Conservation (phyloP, 2,888 invertebrate species). For the Elgonia sp. region DNA sequence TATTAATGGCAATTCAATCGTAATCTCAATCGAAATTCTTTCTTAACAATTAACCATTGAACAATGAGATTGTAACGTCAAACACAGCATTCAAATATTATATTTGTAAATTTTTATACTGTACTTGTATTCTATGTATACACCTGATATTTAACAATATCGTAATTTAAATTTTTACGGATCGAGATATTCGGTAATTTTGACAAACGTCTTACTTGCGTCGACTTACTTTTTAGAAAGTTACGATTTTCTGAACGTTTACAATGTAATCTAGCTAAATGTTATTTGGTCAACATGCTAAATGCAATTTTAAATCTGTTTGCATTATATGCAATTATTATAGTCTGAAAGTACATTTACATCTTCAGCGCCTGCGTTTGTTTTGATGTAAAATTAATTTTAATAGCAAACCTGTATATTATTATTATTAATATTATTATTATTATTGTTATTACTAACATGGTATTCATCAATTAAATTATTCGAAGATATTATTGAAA, state of each 20-base stretch:
- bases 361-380: constrained; percentile 32
- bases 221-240: constrained; percentile 64
- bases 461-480: not conserved
- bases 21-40: constrained; percentile 25
- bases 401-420: not conserved
- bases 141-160: constrained; percentile 64
- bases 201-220: constrained; percentile 50
- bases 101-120: constrained; percentile 51
- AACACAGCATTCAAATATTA: constrained; percentile 63
- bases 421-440: not conserved
- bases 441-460: not conserved
- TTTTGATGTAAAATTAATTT: constrained; percentile 34
- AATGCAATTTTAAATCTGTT: constrained; percentile 76
- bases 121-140: constrained; percentile 47
- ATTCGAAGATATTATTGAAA: not conserved
- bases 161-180: constrained; percentile 51
- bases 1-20: constrained; percentile 52
- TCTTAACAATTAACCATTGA: constrained; percentile 60
- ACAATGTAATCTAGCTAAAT: constrained; percentile 78
- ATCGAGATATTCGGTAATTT: constrained; percentile 60
- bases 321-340: constrained; percentile 67
- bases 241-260: constrained; percentile 73
- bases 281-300: constrained; percentile 81
- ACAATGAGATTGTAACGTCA: constrained; percentile 71
- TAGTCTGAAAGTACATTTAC: constrained; percentile 64